Evolutionary conservation across 1,140 invertebrate genomes (phyloP), one percentile per base, ranked within the genome.

Genomic region (Temnothorax curvispinosus): DNA sequence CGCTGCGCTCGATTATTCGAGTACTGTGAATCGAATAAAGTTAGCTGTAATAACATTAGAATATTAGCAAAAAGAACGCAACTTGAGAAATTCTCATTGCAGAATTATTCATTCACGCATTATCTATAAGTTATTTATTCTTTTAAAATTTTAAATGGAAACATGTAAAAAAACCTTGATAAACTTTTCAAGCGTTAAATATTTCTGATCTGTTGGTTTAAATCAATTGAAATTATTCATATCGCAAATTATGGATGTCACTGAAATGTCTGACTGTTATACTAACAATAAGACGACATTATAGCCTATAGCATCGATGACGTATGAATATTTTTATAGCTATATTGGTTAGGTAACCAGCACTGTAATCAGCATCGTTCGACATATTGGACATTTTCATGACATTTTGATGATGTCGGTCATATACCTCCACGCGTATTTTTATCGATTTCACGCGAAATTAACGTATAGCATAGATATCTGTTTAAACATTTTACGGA

Each of bases 271-370:
- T 54, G 13, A 1, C 32, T 41, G 15, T 21, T 21, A 21, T 38
- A 60, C n/a, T 52, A 47, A 44, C 13, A 50, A 9, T 50, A 54
- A 58, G 27, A n/a, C 58, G 9, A 5, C 72, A 5, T 65, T 54
- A 90, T 90, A 89, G 85, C 85, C 72, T 54, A 90, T 90, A 89
- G 85, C 85, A 47, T 58, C 88, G 67, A 77, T 89, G 89, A 90
- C 88, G 88, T 85, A 78, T 15, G 38, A 64, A 27, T 74, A 74
- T 89, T 89, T 89, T 18, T 60, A 74, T 74, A 74, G n/a, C 41
- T 56, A 1, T 15, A 81, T 44, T 56, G 15, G 3, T 15, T 35
- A 21, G 64, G 6, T 58, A 50, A 80, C 32, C 64, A 50, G 11
- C 77, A 44, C 13, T 18, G 52, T 72, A 52, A 56, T 81, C 65